phyloP scores from a whole-genome alignment of 2,113 vertebrate genomes.

The Pelecanus crispus region DNA sequence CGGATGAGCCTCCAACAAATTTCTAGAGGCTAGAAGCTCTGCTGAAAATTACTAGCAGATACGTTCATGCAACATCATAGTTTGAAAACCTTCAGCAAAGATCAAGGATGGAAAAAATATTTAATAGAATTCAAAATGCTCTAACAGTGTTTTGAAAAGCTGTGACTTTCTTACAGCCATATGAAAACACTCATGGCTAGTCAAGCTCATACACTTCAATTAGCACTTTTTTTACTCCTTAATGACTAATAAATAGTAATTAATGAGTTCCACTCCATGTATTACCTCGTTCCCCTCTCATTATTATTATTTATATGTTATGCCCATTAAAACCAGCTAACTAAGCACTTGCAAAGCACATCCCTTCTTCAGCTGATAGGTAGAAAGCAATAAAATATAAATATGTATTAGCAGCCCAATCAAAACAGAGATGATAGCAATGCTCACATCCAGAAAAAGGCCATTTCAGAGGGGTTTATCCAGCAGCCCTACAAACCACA shows the following conservation, averaged over 20 bases:
- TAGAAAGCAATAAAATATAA: neutral
- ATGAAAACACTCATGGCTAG: neutral
- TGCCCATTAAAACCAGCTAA: neutral
- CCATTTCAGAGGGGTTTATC: neutral
- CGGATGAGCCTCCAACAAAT: neutral
- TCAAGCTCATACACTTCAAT: slow-evolving; percentile 1
- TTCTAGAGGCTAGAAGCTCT: neutral
- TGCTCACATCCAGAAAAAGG: neutral
- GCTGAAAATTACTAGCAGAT: neutral
- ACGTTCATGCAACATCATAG: neutral
- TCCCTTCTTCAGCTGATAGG: neutral
- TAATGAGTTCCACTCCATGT: slow-evolving; percentile 18
- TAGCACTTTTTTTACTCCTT: neutral
- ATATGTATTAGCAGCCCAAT: neutral
- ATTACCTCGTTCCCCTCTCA: neutral
- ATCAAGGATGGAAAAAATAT: neutral
- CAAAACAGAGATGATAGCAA: neutral
- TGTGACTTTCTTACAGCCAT: neutral
- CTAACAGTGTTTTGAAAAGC: neutral
- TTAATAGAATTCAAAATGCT: neutral
- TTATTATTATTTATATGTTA: neutral
- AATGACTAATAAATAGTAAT: slow-evolving; percentile 39
- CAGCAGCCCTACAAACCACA: fast-evolving
- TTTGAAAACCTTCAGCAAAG: neutral
- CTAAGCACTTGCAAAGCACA: neutral